Base-by-base conservation (phyloP, 1,140 invertebrate genomes). In the Atta colombica region DNA sequence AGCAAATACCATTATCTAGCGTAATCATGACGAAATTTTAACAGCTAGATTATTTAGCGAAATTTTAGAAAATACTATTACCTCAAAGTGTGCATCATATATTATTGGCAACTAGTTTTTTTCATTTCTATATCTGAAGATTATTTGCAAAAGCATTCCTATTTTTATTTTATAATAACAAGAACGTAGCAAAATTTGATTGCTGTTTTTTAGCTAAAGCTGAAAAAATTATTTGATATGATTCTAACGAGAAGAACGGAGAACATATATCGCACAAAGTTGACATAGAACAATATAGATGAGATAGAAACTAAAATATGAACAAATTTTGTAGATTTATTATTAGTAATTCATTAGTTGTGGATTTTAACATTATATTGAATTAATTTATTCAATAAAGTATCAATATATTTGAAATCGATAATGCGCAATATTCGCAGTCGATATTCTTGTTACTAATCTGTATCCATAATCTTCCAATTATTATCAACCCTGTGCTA, bases 401-500 rank as follows among this genome's bases (percentile, higher is more conserved):
- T 58, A 75, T 39, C 0, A 31, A 16, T 14, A 16, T 14, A 58
- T 58, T 1, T 69, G 10, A 45, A 45, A 12, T 45, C 28, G 55
- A 58, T 58, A n/a, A 10, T 35, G 10, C 18, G 2, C 12, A 14
- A 81, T 71, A 18, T 28, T 77, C 16, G 12, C 8, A 12, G 45
- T 60, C 21, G 21, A 68, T 21, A 51, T 10, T 61, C 7, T 31
- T 31, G 28, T 2, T 68, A 51, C 0, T 69, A 31, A 69, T 31
- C n/a, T 69, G 35, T 39, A 25, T 63, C 14, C 14, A 51, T 51
- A 51, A 51, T 51, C 14, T 51, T 61, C 12, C n/a, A 55, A 75
- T 61, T 61, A 74, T 84, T 49, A 49, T n/a, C 25, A 51, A 75
- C 55, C 39, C 39, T 51, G 55, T 61, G 25, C 68, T 35, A 58